Evolutionary conservation across 2,113 vertebrate genomes (phyloP).

Genomic region (Pardalotus punctatus): DNA sequence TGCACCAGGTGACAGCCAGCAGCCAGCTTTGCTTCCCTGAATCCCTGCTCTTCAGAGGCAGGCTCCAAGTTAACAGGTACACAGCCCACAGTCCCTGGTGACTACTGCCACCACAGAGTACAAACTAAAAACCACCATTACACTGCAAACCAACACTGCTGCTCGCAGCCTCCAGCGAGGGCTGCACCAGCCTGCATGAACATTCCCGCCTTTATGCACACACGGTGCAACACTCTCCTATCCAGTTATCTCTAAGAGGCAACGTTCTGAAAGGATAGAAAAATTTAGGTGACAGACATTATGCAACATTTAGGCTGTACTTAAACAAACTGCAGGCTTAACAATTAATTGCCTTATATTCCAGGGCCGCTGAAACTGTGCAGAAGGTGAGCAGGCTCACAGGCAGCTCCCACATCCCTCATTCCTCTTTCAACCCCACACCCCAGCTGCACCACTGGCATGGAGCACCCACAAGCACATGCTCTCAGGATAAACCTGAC

Average conservation of each 20-base stretch:
- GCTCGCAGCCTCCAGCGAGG: fast-evolving
- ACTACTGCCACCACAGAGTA: not conserved
- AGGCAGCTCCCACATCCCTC: not conserved
- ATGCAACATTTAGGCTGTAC: not conserved
- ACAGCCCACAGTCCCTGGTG: not conserved
- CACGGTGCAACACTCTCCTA: fast-evolving
- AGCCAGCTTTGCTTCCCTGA: not conserved
- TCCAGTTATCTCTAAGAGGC: not conserved
- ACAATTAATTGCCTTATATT: not conserved
- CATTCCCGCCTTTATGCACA: fast-evolving
- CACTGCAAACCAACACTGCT: not conserved
- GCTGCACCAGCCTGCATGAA: not conserved
- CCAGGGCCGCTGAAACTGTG: not conserved
- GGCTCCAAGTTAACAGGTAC: not conserved
- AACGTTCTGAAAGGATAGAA: fast-evolving
- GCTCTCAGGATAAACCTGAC: not conserved
- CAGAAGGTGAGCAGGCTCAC: not conserved
- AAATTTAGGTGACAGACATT: not conserved
- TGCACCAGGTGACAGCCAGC: not conserved
- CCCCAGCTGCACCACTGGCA: not conserved
- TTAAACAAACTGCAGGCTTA: not conserved
- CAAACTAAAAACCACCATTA: not conserved
- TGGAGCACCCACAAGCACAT: not conserved
- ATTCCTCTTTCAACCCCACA: fast-evolving
- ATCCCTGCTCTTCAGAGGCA: not conserved